Conservation (phyloP, 2,888 invertebrate genomes). For the Glomeris marginata region DNA sequence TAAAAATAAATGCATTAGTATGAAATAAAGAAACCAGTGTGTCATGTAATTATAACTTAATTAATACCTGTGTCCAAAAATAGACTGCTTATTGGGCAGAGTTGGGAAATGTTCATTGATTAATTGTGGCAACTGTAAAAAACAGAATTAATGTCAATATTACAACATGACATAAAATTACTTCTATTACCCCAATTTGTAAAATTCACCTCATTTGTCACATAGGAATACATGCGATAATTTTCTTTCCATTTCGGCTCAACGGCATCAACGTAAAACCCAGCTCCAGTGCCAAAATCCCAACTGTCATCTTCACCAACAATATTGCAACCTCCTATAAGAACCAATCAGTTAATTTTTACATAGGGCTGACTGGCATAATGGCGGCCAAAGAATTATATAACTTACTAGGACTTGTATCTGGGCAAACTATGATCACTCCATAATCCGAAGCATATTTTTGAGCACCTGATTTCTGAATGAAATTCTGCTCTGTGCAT, state of each 20-base stretch:
- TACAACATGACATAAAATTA: not conserved
- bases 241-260: slow-evolving; percentile 80
- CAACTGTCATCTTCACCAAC: slow-evolving; percentile 80
- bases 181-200: not conserved
- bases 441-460: slow-evolving; percentile 71
- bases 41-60: slow-evolving; percentile 34
- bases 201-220: slow-evolving; percentile 53
- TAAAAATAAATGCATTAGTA: slow-evolving; percentile 8
- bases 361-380: no score
- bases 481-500: slow-evolving; percentile 93
- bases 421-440: slow-evolving; percentile 79
- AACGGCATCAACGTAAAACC: slow-evolving; percentile 88
- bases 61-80: slow-evolving; percentile 36
- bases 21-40: slow-evolving; percentile 5
- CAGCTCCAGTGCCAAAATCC: slow-evolving; percentile 91
- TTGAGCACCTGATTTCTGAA: slow-evolving; percentile 91
- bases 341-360: no score
- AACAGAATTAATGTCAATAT: not conserved
- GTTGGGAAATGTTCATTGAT: slow-evolving; percentile 59
- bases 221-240: slow-evolving; percentile 89
- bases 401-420: slow-evolving; percentile 67
- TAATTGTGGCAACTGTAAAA: slow-evolving; percentile 45
- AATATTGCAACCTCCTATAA: slow-evolving; percentile 58
- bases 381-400: no score
- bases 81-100: slow-evolving; percentile 26